Conservation (phyloP, 1,140 invertebrate genomes). For the Heliothis virescens region DNA sequence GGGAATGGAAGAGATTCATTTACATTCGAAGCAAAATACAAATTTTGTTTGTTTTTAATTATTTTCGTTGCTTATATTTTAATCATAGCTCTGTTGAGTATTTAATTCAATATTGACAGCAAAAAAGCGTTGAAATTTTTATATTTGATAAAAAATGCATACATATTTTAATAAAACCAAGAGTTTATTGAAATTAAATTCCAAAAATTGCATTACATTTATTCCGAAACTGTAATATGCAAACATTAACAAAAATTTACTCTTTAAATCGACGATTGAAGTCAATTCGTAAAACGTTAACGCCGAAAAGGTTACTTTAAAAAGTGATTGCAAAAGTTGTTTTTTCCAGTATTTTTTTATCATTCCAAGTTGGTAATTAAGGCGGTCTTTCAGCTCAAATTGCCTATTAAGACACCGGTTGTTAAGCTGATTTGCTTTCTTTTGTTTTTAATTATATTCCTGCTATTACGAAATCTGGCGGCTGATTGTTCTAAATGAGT, state of each 20-base stretch:
- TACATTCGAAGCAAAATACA: too few species aligned
- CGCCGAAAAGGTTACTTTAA: slow-evolving; percentile 32
- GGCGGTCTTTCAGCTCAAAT: slow-evolving; percentile 30
- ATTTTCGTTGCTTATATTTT: too few species aligned
- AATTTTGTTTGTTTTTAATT: too few species aligned
- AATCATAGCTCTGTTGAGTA: too few species aligned
- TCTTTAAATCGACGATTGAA: background rate
- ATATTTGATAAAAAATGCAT: too few species aligned
- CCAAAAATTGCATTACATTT: too few species aligned
- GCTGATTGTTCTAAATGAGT: slow-evolving; percentile 2
- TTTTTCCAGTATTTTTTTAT: slow-evolving; percentile 42
- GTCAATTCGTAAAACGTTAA: slow-evolving; percentile 24
- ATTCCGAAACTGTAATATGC: background rate
- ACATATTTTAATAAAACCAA: too few species aligned
- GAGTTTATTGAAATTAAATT: too few species aligned
- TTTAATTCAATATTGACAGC: too few species aligned
- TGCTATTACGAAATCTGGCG: slow-evolving; percentile 19
- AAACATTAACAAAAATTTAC: background rate
- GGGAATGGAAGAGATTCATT: too few species aligned
- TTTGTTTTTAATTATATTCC: slow-evolving; percentile 37
- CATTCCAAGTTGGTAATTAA: slow-evolving; percentile 34
- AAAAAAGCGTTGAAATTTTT: too few species aligned
- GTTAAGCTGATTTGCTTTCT: slow-evolving; percentile 15
- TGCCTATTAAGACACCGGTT: slow-evolving; percentile 40
- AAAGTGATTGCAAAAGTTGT: slow-evolving; percentile 41